These are phyloP conservation scores for Chrysomallon squamiferum DNA, from an alignment of 1,140 invertebrate species.

Conservation along the genomic window DNA sequence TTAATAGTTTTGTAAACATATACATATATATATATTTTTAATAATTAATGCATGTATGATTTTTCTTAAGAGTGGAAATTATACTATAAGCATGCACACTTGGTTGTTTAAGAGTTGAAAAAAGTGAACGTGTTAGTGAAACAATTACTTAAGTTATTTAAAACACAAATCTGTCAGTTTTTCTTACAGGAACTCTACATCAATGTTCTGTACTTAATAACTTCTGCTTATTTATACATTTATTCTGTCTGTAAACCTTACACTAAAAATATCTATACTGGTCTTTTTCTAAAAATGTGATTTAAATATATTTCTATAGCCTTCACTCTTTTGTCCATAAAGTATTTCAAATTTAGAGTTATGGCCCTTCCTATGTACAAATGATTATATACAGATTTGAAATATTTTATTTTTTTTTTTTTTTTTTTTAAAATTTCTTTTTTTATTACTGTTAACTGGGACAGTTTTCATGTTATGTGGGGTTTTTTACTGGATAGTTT, in stretches of 20 bases:
- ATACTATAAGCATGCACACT: no score
- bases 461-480: not conserved
- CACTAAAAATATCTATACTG: not conserved
- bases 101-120: no score
- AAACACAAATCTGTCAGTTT: no score
- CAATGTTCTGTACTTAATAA: slow-evolving; percentile 26
- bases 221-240: slow-evolving; percentile 16
- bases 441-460: not conserved
- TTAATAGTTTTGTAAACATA: no score
- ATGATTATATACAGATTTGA: not conserved
- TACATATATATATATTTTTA: no score
- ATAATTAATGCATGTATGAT: no score
- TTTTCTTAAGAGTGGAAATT: no score
- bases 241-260: not conserved
- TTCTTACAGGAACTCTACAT: no score
- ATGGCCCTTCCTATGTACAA: not conserved
- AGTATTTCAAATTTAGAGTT: not conserved
- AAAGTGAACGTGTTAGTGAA: no score
- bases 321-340: not conserved
- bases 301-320: not conserved
- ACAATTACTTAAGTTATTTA: no score
- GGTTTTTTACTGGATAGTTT: not conserved
- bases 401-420: not conserved
- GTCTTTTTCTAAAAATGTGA: not conserved
- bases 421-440: not conserved